phyloP scores from a whole-genome alignment of 2,888 invertebrate genomes.

The Chirona hameri region DNA sequence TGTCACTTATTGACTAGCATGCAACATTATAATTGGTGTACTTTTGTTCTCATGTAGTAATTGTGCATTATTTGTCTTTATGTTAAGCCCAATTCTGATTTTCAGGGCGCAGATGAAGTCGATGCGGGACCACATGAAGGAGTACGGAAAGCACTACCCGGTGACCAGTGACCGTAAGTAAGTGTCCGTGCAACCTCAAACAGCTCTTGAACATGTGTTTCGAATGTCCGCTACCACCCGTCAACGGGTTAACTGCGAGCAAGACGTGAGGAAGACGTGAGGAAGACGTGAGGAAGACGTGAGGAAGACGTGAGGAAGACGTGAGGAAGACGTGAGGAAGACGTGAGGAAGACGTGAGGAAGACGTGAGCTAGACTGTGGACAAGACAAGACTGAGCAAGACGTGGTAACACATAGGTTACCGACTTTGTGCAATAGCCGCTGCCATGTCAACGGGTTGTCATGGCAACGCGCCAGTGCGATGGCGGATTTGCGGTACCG shows the following conservation, averaged over 20 bases:
- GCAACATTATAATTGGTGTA: too few species aligned
- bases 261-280: too few species aligned
- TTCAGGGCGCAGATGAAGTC: constrained; percentile 72
- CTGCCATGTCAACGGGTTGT: too few species aligned
- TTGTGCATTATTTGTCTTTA: background rate
- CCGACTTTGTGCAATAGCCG: background rate
- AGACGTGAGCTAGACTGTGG: background rate
- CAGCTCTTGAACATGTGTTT: too few species aligned
- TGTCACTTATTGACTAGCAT: too few species aligned
- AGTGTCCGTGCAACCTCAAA: background rate
- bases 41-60: background rate
- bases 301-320: too few species aligned
- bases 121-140: constrained; percentile 75
- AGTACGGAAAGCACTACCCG: constrained; percentile 83
- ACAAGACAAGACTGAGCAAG: background rate
- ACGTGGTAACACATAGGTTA: background rate
- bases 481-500: too few species aligned
- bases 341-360: too few species aligned
- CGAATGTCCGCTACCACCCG: background rate
- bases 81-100: background rate
- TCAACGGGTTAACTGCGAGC: background rate
- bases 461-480: too few species aligned
- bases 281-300: too few species aligned
- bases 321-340: too few species aligned
- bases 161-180: constrained; percentile 48